Percentiles rank a stretch among this genome's conserved stretches.
These are phyloP conservation scores for Elephas maximus DNA, from an alignment of 2,113 vertebrate genomes.

Conservation along the genomic window DNA sequence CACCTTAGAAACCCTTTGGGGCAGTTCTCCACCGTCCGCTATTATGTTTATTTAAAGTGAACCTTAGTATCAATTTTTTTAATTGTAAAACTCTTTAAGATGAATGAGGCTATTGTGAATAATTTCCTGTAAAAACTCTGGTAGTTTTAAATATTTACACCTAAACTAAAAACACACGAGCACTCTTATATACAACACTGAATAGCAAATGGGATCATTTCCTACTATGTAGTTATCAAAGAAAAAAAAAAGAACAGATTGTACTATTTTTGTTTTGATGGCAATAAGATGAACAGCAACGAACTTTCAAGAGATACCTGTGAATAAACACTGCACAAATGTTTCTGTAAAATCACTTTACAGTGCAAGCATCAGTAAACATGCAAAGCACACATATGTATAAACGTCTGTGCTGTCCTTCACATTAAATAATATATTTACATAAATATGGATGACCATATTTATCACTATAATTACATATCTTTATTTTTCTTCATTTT, in stretches of 20 bases:
- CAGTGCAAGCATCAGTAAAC: conserved; percentile 6
- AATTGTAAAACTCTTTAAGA: conserved; percentile 77
- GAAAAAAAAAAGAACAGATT: conserved; percentile 72
- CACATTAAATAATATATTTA: neutral
- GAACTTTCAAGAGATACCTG: conserved; percentile 67
- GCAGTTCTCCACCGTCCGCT: neutral
- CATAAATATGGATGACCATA: neutral
- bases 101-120: conserved; percentile 71
- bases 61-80: conserved; percentile 58
- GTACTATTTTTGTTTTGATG: conserved; percentile 4
- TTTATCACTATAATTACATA: neutral
- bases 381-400: neutral
- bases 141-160: conserved; percentile 80
- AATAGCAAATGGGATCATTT: conserved; percentile 74
- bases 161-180: conserved; percentile 75
- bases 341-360: neutral
- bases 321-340: conserved; percentile 32
- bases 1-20: neutral
- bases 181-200: conserved; percentile 49
- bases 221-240: conserved; percentile 59
- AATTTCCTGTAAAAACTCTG: conserved; percentile 78
- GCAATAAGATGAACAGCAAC: conserved; percentile 2
- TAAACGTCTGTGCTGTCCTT: neutral
- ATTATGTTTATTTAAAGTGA: conserved; percentile 71
- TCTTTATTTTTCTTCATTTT: neutral